Base-by-base conservation (phyloP, 2,888 invertebrate species). In the Zeuzera pyrina region DNA sequence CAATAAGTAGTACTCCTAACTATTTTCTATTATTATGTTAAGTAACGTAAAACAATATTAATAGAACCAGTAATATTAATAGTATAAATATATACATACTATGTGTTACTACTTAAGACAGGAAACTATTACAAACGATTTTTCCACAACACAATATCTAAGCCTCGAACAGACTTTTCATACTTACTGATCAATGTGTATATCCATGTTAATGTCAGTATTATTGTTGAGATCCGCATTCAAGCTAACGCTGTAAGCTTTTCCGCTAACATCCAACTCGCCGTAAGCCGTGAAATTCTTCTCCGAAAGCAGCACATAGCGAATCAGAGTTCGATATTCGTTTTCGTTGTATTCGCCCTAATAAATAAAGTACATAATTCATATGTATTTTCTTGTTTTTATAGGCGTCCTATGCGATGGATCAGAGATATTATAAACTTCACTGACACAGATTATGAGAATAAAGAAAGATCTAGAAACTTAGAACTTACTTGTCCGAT, bases 131-230 rank as follows among this genome's bases (percentile, higher is more conserved):
- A 8, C 19, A 6, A 6, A 19, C 19, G 5, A 19, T 19, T 19
- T 19, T 19, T n/a, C n/a, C n/a, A n/a, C n/a, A n/a, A n/a, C n/a
- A n/a, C n/a, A n/a, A n/a, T n/a, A n/a, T n/a, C n/a, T n/a, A n/a
- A n/a, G n/a, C n/a, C n/a, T n/a, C n/a, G n/a, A n/a, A n/a, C n/a
- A n/a, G n/a, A n/a, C n/a, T n/a, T n/a, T n/a, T n/a, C n/a, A 15
- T n/a, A 76, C 88, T 87, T 67, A 91, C 91, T 90, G 89, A 56
- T 94, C 93, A 42, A 94, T 71, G 68, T 93, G 93, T 41, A 94
- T 55, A 50, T 93, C 91, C 41, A 92, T 64, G 30, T 86, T 84
- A 26, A 92, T 64, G 42, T 89, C 86, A 14, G 89, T 88, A 33
- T 88, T 86, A 38, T 89, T 88, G 31, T 86, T 86, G 2, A 89